A percentile compares a stretch with the other conserved stretches of the same genome.
Evolutionary conservation across 2,113 vertebrate species (phyloP).

Genomic region (Tapirus terrestris): DNA sequence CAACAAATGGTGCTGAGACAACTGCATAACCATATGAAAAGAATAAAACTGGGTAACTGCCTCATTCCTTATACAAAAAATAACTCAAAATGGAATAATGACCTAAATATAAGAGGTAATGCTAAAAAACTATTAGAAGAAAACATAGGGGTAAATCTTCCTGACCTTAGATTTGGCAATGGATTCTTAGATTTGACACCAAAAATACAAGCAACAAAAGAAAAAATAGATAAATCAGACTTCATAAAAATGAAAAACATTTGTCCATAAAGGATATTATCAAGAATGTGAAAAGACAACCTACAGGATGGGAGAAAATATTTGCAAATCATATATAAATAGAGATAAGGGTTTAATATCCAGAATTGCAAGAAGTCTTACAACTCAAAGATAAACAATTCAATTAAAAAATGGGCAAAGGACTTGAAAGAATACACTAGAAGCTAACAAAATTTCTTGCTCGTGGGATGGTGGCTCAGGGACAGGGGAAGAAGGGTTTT

Average conservation of each 20-base stretch:
- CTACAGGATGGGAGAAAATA: neutral
- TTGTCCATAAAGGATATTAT: neutral
- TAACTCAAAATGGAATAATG: neutral
- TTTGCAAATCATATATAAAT: neutral
- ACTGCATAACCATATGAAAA: neutral
- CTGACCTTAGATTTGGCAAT: neutral
- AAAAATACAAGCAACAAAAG: neutral
- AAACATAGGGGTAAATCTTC: neutral
- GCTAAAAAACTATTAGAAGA: neutral
- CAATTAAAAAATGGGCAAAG: slow-evolving; percentile 32
- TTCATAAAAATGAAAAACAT: neutral
- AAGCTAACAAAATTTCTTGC: neutral
- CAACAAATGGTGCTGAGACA: neutral
- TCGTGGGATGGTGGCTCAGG: neutral
- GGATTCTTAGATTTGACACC: slow-evolving; percentile 1
- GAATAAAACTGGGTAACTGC: neutral
- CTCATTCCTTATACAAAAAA: neutral
- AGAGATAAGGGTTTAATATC: neutral
- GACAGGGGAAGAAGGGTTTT: neutral
- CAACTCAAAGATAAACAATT: neutral
- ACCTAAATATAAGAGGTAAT: neutral
- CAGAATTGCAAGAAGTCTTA: neutral
- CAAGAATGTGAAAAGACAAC: slow-evolving; percentile 35
- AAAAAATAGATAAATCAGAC: neutral
- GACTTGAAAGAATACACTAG: neutral